Evolutionary conservation across 1,140 invertebrate genomes (phyloP).

Genomic region (Hycleus cichorii): DNA sequence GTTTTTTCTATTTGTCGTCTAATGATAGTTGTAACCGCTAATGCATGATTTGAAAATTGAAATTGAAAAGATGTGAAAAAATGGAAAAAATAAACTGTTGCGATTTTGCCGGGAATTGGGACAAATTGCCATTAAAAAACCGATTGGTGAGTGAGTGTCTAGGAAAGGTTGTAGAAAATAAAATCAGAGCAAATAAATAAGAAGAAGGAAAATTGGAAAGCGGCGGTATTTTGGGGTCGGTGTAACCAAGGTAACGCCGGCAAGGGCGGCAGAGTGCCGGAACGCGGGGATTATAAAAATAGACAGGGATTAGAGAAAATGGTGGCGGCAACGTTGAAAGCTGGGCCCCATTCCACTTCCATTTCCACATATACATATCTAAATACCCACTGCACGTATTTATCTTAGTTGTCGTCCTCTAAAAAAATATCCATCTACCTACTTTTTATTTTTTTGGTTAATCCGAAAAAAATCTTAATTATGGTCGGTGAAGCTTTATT

Average conservation of each 20-base stretch:
- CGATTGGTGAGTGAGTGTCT: not conserved
- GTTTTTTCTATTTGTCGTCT: no score
- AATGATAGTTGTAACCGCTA: no score
- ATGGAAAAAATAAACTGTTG: no score
- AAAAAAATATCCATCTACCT: not conserved
- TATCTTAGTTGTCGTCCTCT: no score
- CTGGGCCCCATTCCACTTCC: not conserved
- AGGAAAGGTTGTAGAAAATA: constrained; percentile 11
- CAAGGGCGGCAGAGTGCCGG: constrained; percentile 25
- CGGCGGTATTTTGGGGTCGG: constrained; percentile 29
- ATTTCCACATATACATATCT: no score
- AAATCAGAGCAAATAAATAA: constrained; percentile 13
- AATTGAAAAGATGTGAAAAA: no score
- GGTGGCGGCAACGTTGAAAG: constrained; percentile 15
- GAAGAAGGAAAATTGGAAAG: constrained; percentile 16
- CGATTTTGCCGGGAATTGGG: no score
- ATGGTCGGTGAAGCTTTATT: not conserved
- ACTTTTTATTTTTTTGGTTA: not conserved
- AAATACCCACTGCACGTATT: no score
- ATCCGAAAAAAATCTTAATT: not conserved
- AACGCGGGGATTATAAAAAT: constrained; percentile 36
- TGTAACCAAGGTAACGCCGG: constrained; percentile 28
- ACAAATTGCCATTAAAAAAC: constrained; percentile 1
- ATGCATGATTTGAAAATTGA: no score
- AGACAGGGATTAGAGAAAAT: constrained; percentile 37